phyloP scores from a whole-genome alignment of 2,113 vertebrate species.

The Dolichotis patagonum region DNA sequence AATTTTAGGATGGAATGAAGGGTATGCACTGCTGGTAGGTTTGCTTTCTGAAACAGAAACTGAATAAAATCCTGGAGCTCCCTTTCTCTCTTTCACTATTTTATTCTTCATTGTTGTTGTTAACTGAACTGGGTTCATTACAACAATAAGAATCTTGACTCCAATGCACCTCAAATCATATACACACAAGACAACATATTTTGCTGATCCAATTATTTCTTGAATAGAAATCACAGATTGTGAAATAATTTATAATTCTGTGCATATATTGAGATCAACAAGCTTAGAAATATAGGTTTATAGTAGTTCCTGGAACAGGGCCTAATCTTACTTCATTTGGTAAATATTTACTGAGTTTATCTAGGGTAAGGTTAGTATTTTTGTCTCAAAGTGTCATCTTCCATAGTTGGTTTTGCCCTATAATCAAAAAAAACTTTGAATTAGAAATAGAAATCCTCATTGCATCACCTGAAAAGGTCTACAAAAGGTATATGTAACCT shows the following conservation, averaged over 20 bases:
- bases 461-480: neutral
- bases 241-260: neutral
- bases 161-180: neutral
- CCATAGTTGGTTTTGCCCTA: neutral
- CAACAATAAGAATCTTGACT: neutral
- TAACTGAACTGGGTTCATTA: neutral
- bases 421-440: neutral
- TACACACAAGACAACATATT: neutral
- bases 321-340: neutral
- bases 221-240: constrained; percentile 23
- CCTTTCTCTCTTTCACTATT: constrained; percentile 14
- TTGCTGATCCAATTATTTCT: constrained; percentile 27
- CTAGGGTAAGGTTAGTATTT: neutral
- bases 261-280: neutral
- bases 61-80: neutral
- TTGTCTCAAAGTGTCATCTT: neutral
- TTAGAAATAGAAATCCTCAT: neutral
- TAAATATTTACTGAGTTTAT: neutral
- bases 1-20: neutral
- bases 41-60: neutral
- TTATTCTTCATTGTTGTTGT: neutral
- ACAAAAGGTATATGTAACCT: neutral
- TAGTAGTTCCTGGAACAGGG: neutral
- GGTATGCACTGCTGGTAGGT: neutral
- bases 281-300: neutral